These are phyloP conservation scores for Australoheros scitulus DNA, from an alignment of 2,113 vertebrate species.

Conservation along the genomic window DNA sequence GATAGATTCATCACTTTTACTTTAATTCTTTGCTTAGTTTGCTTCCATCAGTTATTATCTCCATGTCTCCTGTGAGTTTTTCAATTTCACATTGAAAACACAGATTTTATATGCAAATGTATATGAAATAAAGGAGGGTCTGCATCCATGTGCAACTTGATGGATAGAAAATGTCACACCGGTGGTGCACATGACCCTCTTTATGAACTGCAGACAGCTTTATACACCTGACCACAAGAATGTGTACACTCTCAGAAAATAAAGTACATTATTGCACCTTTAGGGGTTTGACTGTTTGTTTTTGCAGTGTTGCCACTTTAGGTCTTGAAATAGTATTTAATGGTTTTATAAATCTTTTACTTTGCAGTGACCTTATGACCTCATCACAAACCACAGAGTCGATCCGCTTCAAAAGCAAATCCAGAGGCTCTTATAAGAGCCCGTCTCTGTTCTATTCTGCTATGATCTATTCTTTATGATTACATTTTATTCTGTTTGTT, in stretches of 20 bases:
- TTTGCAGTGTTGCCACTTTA: not conserved
- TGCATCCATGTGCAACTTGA: not conserved
- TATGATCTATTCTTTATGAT: too few relatives aligned
- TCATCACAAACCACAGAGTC: too few relatives aligned
- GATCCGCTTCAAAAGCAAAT: too few relatives aligned
- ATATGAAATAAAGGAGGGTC: not conserved
- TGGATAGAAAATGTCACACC: not conserved
- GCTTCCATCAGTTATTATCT: not conserved
- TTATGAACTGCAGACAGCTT: too few relatives aligned
- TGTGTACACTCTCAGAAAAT: not conserved
- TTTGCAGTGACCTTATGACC: too few relatives aligned
- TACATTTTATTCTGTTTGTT: too few relatives aligned
- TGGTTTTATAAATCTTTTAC: too few relatives aligned
- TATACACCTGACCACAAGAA: not conserved
- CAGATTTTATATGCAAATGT: not conserved
- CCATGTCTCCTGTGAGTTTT: too few relatives aligned
- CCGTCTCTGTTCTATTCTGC: too few relatives aligned
- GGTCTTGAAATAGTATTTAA: too few relatives aligned
- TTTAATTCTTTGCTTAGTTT: not conserved
- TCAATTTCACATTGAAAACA: not conserved
- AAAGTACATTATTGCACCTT: not conserved
- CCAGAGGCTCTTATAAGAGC: not conserved
- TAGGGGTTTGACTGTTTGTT: not conserved
- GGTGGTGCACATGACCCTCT: accelerated
- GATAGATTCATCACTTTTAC: not conserved